These are phyloP conservation scores for Clivina fossor DNA, from an alignment of 2,888 invertebrate genomes.

Conservation along the genomic window DNA sequence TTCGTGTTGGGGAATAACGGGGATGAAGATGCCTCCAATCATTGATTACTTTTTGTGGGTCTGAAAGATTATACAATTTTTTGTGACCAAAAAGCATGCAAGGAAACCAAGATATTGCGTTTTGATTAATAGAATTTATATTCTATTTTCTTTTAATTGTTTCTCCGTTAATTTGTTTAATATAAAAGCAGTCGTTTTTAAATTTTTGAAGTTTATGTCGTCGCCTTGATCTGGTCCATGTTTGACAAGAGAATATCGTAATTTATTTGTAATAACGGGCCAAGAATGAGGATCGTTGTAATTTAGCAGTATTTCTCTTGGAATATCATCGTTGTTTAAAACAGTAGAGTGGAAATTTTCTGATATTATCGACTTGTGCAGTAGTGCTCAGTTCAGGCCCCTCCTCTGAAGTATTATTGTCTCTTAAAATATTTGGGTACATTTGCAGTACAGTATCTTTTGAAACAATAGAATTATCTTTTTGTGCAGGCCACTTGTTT, in stretches of 20 bases:
- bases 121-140: background rate
- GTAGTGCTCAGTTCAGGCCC: too few relatives aligned
- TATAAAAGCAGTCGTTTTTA: background rate
- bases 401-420: too few relatives aligned
- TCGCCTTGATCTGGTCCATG: background rate
- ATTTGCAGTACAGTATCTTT: too few relatives aligned
- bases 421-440: too few relatives aligned
- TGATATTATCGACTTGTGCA: too few relatives aligned
- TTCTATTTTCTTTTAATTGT: background rate
- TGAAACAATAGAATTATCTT: too few relatives aligned
- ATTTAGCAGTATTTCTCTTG: too few relatives aligned
- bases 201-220: background rate
- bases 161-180: background rate
- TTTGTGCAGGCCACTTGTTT: too few relatives aligned
- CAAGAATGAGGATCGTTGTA: background rate
- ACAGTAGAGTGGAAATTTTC: too few relatives aligned
- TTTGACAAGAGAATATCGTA: background rate
- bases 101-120: background rate
- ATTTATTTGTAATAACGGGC: background rate
- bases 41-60: background rate
- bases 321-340: too few relatives aligned
- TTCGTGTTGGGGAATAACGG: too few relatives aligned
- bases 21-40: background rate
- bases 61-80: background rate
- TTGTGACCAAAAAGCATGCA: background rate